These are phyloP conservation scores for Peromyscus attwateri DNA, from an alignment of 2,797 vertebrate genomes.

Conservation along the genomic window DNA sequence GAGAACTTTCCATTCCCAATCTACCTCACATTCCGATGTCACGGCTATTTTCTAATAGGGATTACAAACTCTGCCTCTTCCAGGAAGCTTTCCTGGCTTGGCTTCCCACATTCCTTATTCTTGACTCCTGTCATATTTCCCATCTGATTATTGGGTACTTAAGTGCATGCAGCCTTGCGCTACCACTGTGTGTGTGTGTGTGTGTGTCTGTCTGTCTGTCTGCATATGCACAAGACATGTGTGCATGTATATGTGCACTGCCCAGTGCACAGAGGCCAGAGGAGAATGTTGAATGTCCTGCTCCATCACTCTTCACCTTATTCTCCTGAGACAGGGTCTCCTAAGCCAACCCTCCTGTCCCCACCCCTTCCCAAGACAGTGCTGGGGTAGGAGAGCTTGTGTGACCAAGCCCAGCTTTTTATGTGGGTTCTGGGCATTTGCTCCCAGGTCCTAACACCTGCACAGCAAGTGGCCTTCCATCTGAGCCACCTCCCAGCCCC, in stretches of 20 bases:
- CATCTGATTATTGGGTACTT: not conserved
- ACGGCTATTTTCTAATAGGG: not conserved
- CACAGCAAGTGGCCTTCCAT: not conserved
- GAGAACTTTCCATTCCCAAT: not conserved
- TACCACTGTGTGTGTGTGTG: not conserved
- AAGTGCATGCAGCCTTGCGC: not conserved
- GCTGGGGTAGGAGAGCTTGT: not conserved
- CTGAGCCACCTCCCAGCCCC: not conserved
- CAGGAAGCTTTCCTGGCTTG: not conserved
- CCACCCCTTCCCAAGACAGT: not conserved
- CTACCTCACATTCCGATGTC: too few relatives aligned
- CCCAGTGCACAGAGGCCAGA: not conserved
- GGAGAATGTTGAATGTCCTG: not conserved
- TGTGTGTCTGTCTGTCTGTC: not conserved
- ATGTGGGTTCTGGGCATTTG: not conserved
- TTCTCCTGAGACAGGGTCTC: not conserved
- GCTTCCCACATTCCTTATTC: not conserved
- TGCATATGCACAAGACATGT: not conserved
- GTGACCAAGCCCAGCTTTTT: not conserved
- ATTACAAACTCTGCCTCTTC: slow-evolving; percentile 15
- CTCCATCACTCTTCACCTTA: not conserved
- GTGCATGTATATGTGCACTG: not conserved
- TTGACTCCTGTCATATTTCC: not conserved
- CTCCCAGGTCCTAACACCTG: not conserved
- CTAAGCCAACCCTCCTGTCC: not conserved